These are phyloP conservation scores for Heteromormyrus szaboi DNA, from an alignment of 2,797 vertebrate species.

Conservation along the genomic window DNA sequence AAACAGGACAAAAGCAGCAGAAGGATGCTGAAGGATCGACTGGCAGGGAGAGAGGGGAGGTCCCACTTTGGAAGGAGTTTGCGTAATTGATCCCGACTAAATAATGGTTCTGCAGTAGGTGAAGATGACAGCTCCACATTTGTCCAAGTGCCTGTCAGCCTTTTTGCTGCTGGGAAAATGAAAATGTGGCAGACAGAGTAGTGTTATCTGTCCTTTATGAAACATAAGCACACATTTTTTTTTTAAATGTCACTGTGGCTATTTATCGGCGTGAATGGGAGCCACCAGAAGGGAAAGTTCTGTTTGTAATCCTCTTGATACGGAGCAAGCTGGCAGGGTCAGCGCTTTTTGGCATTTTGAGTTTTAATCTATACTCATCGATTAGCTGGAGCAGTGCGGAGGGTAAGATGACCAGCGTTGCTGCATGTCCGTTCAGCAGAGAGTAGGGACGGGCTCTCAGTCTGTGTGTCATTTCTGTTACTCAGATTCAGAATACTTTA, in stretches of 20 bases:
- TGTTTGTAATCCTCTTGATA: not conserved
- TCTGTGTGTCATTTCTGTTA: not conserved
- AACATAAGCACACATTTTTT: constrained; percentile 28
- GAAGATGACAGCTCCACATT: constrained; percentile 18
- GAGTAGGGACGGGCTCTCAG: not conserved
- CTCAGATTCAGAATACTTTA: too few species aligned
- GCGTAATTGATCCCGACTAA: constrained; percentile 31
- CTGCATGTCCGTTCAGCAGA: not conserved
- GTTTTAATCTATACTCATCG: not conserved
- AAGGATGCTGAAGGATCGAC: constrained; percentile 61
- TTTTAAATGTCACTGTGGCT: not conserved
- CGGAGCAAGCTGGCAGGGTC: not conserved
- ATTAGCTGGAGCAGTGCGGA: not conserved
- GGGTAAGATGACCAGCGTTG: not conserved
- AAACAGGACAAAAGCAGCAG: constrained; percentile 34
- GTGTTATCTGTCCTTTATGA: constrained; percentile 26
- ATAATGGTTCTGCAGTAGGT: constrained; percentile 30
- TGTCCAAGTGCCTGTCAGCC: constrained; percentile 25
- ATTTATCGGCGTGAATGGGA: not conserved
- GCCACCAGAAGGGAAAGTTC: not conserved
- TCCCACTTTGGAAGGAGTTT: constrained; percentile 37
- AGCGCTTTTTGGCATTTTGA: not conserved
- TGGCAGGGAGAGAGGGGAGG: constrained; percentile 28
- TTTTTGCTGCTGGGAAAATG: constrained; percentile 35
- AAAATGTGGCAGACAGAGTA: constrained; percentile 31